Conservation (phyloP, 2,113 vertebrate species). For the Onychorhynchus coronatus region DNA sequence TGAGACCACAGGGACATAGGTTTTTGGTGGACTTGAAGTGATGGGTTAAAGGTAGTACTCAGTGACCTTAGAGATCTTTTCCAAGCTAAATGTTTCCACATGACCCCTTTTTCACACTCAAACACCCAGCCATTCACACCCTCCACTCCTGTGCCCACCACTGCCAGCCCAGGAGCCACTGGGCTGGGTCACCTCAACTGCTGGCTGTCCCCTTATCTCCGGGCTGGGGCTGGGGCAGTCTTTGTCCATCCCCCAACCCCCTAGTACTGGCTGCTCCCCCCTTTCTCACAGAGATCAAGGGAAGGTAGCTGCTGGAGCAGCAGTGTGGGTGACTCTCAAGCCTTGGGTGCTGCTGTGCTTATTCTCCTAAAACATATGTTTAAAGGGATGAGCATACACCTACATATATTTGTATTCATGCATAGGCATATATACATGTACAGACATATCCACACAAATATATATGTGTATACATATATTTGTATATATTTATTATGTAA, state of each 20-base stretch:
- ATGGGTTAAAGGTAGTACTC: fast-evolving
- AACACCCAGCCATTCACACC: neutral
- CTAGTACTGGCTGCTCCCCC: neutral
- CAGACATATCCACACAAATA: neutral
- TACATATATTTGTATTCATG: neutral
- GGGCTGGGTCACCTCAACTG: neutral
- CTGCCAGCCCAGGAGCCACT: neutral
- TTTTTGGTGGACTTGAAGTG: neutral
- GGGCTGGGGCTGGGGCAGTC: neutral
- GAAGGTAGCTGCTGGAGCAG: neutral
- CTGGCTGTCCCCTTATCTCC: fast-evolving
- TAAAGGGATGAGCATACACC: fast-evolving
- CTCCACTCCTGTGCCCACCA: fast-evolving
- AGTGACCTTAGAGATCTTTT: neutral
- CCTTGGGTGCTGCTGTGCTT: neutral
- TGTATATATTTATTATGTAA: neutral
- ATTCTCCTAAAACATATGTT: neutral
- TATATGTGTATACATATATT: neutral
- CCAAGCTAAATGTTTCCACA: neutral
- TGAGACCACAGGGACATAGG: neutral
- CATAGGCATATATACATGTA: neutral
- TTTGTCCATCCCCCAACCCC: neutral
- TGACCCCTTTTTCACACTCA: neutral
- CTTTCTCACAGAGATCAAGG: neutral
- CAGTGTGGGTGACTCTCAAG: fast-evolving